Conservation (phyloP, 2,888 invertebrate genomes). For the Drosophila kokeensis region DNA sequence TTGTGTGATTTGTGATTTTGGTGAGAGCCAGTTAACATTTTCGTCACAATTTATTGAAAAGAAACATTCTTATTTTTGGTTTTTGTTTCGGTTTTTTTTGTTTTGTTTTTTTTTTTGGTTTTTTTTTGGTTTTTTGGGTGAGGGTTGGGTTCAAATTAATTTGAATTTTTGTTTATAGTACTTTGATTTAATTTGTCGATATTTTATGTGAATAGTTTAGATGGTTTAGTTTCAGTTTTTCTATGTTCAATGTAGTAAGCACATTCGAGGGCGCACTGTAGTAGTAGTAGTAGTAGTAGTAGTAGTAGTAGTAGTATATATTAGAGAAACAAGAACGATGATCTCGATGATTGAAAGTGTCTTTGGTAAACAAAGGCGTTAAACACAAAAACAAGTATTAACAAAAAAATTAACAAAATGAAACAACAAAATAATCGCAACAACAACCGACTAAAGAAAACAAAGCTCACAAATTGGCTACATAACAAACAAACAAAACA, state of each 20-base stretch:
- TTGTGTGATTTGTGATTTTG: constrained; percentile 44
- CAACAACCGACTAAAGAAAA: constrained; percentile 14
- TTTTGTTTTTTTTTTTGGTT: constrained; percentile 1
- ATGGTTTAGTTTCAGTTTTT: constrained; percentile 45
- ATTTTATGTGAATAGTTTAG: constrained; percentile 57
- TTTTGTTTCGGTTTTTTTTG: constrained; percentile 2
- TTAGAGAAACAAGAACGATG: constrained; percentile 31
- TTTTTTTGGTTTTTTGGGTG: constrained; percentile 20
- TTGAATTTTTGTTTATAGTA: constrained; percentile 31
- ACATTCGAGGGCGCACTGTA: constrained; percentile 60
- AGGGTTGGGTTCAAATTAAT: constrained; percentile 47
- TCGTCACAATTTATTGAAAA: constrained; percentile 41
- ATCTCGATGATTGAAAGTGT: constrained; percentile 39
- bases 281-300: constrained; percentile 2
- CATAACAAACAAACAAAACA: constrained; percentile 40
- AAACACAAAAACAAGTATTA: constrained; percentile 27
- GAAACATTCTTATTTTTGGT: not conserved
- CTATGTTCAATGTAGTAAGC: constrained; percentile 40
- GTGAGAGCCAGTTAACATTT: constrained; percentile 40
- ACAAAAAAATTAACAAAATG: not conserved
- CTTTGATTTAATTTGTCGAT: constrained; percentile 20
- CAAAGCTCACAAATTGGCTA: constrained; percentile 28
- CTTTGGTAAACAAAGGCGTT: constrained; percentile 38
- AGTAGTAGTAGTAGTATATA: constrained; percentile 11
- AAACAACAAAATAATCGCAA: constrained; percentile 7